Evolutionary conservation across 2,113 vertebrate genomes (phyloP), one percentile per base, ranked within the genome.

Genomic region (Rhynchomys soricoides): DNA sequence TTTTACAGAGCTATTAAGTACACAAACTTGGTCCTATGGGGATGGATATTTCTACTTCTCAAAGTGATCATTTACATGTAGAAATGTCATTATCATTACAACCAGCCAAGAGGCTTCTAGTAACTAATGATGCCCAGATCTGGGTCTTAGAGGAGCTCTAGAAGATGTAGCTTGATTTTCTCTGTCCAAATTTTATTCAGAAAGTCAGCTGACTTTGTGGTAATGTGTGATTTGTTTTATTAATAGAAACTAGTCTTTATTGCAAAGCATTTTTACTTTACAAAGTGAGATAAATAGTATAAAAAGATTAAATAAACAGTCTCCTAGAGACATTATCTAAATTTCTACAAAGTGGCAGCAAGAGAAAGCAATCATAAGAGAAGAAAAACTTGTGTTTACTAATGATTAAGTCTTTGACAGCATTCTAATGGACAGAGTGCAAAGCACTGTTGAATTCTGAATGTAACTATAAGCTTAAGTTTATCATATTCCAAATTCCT

Each of bases 171-270:
- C 96, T 50, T 52, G 55, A 89, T 91, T 75, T 78, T 78, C 37
- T 95, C 75, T 96, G 89, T 73, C 64, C 77, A 94, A 93, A 90
- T 22, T 75, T 88, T 95, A 70, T 68, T 93, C 70, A 86, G 43
- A 83, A 95, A 83, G 89, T 64, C 48, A 48, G 77, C 85, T 90
- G 13, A 62, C 64, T 90, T 68, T 87, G 68, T 75, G 7, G 1
- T 64, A 86, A 93, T 91, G 26, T 48, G 48, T 7, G 13, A 96
- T 91, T 50, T 71, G 70, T 74, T 96, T 70, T 62, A 64, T 89
- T 71, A 94, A 94, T 37, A 74, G 62, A 92, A 86, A n/a, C 70
- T 78, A 75, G 40, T 91, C 68, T 86, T 91, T 86, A 89, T 77
- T 66, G 34, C 59, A 86, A 86, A 89, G 50, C 40, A 75, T 79